Evolutionary conservation across 2,797 vertebrate species (phyloP).

Genomic region (Acipenser ruthenus): DNA sequence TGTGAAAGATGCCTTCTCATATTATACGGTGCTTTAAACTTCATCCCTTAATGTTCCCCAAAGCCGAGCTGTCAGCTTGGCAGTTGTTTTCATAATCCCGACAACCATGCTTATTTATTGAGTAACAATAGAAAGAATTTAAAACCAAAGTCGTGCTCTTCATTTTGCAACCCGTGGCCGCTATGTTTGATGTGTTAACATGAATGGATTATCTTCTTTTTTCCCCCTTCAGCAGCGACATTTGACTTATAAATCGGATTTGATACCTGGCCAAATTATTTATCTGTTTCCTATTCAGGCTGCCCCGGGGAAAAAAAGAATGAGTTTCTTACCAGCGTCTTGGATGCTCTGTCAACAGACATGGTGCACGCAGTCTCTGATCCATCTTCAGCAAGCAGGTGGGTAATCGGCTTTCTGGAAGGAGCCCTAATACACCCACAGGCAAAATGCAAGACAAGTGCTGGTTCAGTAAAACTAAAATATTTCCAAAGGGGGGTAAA

Average conservation of each 20-base stretch:
- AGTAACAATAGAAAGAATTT: neutral
- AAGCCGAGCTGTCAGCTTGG: slow-evolving; percentile 16
- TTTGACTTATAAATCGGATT: neutral
- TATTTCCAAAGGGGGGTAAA: too few species aligned
- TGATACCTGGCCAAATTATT: neutral
- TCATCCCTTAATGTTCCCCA: slow-evolving; percentile 10
- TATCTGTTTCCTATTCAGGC: slow-evolving; percentile 52
- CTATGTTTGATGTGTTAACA: slow-evolving; percentile 8
- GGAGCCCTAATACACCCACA: too few species aligned
- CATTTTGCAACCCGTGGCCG: neutral
- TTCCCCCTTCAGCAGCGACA: neutral
- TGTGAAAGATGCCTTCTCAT: slow-evolving; percentile 3
- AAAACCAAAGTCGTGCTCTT: neutral
- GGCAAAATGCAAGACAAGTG: too few species aligned
- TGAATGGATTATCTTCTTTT: neutral
- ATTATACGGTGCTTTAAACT: too few species aligned
- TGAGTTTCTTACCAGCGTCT: slow-evolving; percentile 89
- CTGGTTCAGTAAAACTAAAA: too few species aligned
- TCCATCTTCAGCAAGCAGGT: slow-evolving; percentile 81
- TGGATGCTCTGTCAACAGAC: slow-evolving; percentile 89
- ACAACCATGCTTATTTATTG: neutral
- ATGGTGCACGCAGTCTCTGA: slow-evolving; percentile 94
- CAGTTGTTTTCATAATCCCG: slow-evolving; percentile 19
- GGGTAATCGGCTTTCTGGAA: slow-evolving; percentile 17
- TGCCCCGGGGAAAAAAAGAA: slow-evolving; percentile 91